Base-by-base conservation (phyloP, 2,888 invertebrate species). In the Epirrhoe alternata region DNA sequence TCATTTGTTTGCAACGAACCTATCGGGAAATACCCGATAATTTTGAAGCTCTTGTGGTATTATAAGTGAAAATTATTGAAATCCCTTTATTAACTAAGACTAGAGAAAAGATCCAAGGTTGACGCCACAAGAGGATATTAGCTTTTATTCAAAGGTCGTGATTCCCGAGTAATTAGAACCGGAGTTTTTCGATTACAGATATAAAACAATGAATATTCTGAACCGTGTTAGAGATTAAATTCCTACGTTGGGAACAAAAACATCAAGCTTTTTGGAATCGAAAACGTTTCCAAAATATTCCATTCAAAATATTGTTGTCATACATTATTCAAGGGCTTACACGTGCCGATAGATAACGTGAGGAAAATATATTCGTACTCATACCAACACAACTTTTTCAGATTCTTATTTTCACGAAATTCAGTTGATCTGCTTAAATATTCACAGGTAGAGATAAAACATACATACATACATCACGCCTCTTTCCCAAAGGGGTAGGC, bases 281-380 rank as follows among this genome's bases (percentile, higher is more conserved):
- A 38, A 38, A 45, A 45, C 45, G 45, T n/a, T 45, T 45, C 14
- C 10, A 35, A 0, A 10, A 8, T 5, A 10, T 8, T 8, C 6
- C 12, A 14, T 45, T 45, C 12, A n/a, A 14, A 45, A 45, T 45
- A 14, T 45, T 45, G 45, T 14, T 45, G 12, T 14, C 45, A 45
- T 45, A 45, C 45, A 45, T 45, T 45, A 45, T 45, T 45, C 45
- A 45, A 45, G n/a, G n/a, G 4, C n/a, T 45, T 45, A n/a, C 12
- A 45, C 35, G 35, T 5, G 5, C 35, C 1, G 10, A 45, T 45
- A 14, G 45, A 12, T n/a, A 45, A 45, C 45, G 45, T 45, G 45
- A n/a, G 45, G n/a, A 14, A 45, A 45, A 45, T 45, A 45, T 8
- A 45, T 45, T 5, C 4, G 5, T 14, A 5, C n/a, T 6, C 6